phyloP scores from a whole-genome alignment of 2,797 vertebrate species.

The Brachymystax lenok region DNA sequence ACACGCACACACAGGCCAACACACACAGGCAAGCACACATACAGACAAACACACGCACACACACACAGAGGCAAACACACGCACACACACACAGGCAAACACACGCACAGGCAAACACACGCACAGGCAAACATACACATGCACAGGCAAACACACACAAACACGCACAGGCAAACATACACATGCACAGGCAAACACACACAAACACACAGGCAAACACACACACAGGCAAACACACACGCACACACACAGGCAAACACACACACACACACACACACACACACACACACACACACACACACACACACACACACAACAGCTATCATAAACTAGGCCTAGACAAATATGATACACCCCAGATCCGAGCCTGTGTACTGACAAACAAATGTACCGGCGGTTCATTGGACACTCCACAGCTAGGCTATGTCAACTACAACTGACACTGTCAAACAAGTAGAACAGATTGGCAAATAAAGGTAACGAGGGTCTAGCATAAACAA shows the following conservation, averaged over 20 bases:
- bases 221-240: no score
- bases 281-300: constrained; percentile 12
- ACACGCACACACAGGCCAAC: no score
- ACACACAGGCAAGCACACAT: no score
- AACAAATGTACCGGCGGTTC: background rate
- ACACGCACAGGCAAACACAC: no score
- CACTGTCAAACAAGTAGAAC: background rate
- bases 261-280: constrained; percentile 8
- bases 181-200: no score
- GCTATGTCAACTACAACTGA: background rate
- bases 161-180: background rate
- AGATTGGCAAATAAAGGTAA: background rate
- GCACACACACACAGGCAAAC: no score
- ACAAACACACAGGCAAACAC: no score
- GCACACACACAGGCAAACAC: no score
- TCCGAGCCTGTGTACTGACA: background rate
- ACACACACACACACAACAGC: constrained; percentile 8
- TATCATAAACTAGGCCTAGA: background rate
- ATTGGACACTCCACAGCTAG: background rate
- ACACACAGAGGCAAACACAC: no score
- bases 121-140: background rate
- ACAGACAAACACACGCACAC: no score
- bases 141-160: constrained; percentile 5
- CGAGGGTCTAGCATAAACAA: no score
- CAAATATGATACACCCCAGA: background rate